These are phyloP conservation scores for Todus mexicanus DNA, from an alignment of 2,797 vertebrate genomes.

Conservation along the genomic window DNA sequence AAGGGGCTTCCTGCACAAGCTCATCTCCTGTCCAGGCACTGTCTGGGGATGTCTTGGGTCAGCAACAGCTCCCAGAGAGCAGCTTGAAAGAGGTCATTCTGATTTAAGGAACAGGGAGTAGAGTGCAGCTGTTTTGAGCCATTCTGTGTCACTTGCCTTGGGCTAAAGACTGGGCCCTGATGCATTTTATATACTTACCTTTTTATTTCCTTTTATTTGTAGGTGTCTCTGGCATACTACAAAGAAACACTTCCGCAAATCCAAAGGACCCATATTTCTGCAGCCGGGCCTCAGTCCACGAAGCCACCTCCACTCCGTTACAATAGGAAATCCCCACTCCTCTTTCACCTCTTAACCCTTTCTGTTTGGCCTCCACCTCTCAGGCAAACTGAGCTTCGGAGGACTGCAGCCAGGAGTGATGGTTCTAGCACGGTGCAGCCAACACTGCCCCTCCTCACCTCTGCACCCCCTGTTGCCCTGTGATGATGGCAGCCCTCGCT, in stretches of 20 bases:
- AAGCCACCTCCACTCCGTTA: not conserved
- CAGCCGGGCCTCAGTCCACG: not conserved
- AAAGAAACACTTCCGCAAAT: not conserved
- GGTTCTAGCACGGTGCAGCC: not conserved
- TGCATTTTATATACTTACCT: not conserved
- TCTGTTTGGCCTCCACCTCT: not conserved
- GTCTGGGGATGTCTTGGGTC: not conserved
- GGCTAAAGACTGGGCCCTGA: not conserved
- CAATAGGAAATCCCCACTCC: not conserved
- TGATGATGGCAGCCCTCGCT: accelerated
- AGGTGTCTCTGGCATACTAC: not conserved
- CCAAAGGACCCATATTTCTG: not conserved
- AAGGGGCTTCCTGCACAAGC: not conserved
- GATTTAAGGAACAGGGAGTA: not conserved
- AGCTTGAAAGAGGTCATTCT: not conserved
- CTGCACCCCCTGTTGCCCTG: not conserved
- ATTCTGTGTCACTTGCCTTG: not conserved
- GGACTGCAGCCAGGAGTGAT: accelerated
- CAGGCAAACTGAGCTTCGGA: accelerated
- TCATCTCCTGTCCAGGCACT: not conserved
- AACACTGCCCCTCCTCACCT: not conserved
- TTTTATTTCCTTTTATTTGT: not conserved
- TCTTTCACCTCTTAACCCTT: not conserved
- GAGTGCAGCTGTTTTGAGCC: not conserved
- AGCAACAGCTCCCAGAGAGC: not conserved